Evolutionary conservation across 2,888 invertebrate genomes (phyloP), one percentile per base, ranked within the genome.

Genomic region (Apomyelois bistriatella): DNA sequence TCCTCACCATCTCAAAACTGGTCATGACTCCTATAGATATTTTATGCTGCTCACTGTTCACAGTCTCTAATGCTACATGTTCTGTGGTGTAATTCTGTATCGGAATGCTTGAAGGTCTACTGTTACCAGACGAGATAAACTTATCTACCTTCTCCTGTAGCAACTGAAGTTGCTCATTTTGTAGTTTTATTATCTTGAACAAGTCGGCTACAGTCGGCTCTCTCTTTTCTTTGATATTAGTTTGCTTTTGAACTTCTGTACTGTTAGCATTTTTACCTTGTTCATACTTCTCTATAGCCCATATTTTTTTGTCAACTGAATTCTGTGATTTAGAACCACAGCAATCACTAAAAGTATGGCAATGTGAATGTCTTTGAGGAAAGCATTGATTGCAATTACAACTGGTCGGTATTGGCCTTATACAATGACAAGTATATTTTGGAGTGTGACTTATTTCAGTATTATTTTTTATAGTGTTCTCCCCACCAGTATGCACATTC

Each of bases 21-120:
- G 94, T 94, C 93, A 94, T 94, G 1, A 94, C 92, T 54, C 94
- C 94, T 52, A 94, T 93, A 0, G 94, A 94, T 66, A 94, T 92
- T 78, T 92, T 93, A 64, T 81, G 91, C 54, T 75, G 77, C 58
- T 76, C 82, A 56, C 76, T 77, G 74, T 81, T 76, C 74, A 64
- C 74, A 64, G 74, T 66, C 73, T 78, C 69, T 60, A 87, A 58
- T 43, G 79, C 68, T 4, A 82, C 74, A 57, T 82, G 79, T 55
- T 84, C 79, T 1, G 75, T 70, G 12, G 76, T 68, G 59, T 66
- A 76, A 46, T 77, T 80, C 56, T 80, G 71, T 10, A 71, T 58
- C 15, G 70, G 72, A 48, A 63, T 64, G 52, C 69, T 72, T 42
- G 68, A 69, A 49, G 72, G 62, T 48, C 69, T 66, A 32, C 66